Percentiles rank a stretch among this genome's conserved stretches.
Conservation (phyloP, 35 echinoderm and acorn worm species). For the Acanthaster planci region DNA sequence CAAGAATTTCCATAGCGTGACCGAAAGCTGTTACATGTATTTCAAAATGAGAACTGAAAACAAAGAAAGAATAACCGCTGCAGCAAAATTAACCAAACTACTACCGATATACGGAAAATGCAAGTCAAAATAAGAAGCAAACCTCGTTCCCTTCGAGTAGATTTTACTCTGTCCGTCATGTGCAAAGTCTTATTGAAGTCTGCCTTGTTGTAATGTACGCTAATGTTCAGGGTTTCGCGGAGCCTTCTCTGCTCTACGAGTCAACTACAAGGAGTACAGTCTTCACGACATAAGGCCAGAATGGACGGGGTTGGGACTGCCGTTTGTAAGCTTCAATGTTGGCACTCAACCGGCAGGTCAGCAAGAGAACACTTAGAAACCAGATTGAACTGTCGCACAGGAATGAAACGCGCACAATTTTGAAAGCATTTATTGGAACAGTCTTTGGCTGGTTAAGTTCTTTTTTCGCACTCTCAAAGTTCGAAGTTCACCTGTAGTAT, state of each 20-base stretch:
- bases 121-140: too few species aligned
- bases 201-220: too few species aligned
- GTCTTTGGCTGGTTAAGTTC: not conserved
- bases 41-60: not conserved
- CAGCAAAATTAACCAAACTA: too few species aligned
- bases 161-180: too few species aligned
- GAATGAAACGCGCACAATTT: not conserved
- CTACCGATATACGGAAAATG: too few species aligned
- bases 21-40: not conserved
- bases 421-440: not conserved
- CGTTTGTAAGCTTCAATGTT: conserved; percentile 41
- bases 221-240: conserved; percentile 25
- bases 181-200: too few species aligned
- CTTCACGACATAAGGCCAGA: conserved; percentile 34
- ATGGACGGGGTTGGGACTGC: conserved; percentile 46
- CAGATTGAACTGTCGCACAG: not conserved
- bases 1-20: too few species aligned
- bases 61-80: too few species aligned
- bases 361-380: not conserved
- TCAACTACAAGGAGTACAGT: conserved; percentile 56
- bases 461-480: not conserved
- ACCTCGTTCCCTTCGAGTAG: too few species aligned
- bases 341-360: conserved; percentile 24
- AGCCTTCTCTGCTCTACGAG: conserved; percentile 38
- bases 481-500: too few species aligned